Conservation (phyloP, 1,140 invertebrate genomes). For the Cotesia vestalis region DNA sequence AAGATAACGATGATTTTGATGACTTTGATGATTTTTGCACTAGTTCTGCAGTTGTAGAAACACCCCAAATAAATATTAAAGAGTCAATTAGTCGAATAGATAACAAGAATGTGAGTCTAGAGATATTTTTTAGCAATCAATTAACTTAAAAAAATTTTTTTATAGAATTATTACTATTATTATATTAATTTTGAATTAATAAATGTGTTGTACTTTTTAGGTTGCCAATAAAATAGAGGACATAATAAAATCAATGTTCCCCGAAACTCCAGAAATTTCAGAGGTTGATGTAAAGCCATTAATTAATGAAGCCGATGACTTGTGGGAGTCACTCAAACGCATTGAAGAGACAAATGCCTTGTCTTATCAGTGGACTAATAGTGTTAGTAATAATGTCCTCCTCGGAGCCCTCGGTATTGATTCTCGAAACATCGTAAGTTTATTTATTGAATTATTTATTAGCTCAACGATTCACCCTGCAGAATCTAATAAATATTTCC, state of each 20-base stretch:
- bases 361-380: slow-evolving; percentile 77
- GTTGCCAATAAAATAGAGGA: slow-evolving; percentile 62
- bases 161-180: background rate
- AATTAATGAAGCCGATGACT: slow-evolving; percentile 51
- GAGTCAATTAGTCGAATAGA: slow-evolving; percentile 67
- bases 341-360: slow-evolving; percentile 76
- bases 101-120: slow-evolving; percentile 62
- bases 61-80: slow-evolving; percentile 57
- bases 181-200: slow-evolving; percentile 5
- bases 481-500: slow-evolving; percentile 44
- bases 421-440: slow-evolving; percentile 84
- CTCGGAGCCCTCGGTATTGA: slow-evolving; percentile 80
- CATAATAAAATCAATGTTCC: slow-evolving; percentile 61
- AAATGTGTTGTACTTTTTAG: slow-evolving; percentile 45
- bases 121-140: slow-evolving; percentile 12
- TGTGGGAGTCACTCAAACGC: slow-evolving; percentile 70
- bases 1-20: slow-evolving; percentile 67
- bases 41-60: slow-evolving; percentile 47
- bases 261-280: slow-evolving; percentile 42
- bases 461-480: background rate
- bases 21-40: slow-evolving; percentile 68
- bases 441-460: background rate
- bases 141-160: no score
- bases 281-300: slow-evolving; percentile 53
- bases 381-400: slow-evolving; percentile 73